These are phyloP conservation scores for Caenorhabditis latens DNA, from an alignment of 1,140 invertebrate species.

Conservation along the genomic window DNA sequence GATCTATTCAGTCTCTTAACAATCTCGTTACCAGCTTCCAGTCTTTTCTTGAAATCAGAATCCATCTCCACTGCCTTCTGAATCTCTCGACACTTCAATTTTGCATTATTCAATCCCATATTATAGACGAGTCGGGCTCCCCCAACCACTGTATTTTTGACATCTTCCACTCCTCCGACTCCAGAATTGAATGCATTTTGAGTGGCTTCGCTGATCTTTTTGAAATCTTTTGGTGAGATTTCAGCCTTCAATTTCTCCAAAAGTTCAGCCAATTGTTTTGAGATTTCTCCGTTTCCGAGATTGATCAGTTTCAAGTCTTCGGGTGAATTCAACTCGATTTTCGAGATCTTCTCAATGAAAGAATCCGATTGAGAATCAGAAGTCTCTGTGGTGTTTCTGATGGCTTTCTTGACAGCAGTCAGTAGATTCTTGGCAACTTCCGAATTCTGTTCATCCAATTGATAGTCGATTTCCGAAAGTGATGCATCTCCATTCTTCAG, in stretches of 20 bases:
- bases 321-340: neutral
- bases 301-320: neutral
- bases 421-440: neutral
- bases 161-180: neutral
- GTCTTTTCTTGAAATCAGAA: neutral
- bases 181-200: neutral
- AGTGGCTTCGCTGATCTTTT: neutral
- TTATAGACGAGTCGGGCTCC: conserved; percentile 4
- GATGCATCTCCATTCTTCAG: conserved; percentile 7
- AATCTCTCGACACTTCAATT: neutral
- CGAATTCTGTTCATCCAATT: neutral
- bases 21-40: neutral
- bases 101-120: neutral
- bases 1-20: neutral
- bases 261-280: neutral
- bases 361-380: neutral
- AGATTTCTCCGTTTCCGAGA: neutral
- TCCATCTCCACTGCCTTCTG: neutral
- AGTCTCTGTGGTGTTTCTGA: neutral
- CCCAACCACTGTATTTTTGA: neutral
- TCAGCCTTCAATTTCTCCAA: neutral
- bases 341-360: neutral
- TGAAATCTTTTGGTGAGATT: neutral
- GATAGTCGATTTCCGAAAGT: neutral
- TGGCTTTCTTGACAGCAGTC: neutral